Evolutionary conservation across 1,140 invertebrate species (phyloP), one percentile per base, ranked within the genome.

Genomic region (Sycophila sp.): DNA sequence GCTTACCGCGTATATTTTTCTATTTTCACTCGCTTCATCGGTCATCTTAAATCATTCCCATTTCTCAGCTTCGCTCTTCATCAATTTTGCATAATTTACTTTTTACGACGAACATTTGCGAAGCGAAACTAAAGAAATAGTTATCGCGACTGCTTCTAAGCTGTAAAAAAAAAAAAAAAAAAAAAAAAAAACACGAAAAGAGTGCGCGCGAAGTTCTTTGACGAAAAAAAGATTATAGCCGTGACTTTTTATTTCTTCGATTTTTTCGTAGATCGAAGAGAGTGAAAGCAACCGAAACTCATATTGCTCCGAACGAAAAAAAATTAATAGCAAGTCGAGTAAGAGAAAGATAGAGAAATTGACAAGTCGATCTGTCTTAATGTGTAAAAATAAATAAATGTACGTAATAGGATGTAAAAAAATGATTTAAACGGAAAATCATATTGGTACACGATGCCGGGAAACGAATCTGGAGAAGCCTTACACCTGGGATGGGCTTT

Each of bases 401-500:
- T 72, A 68, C 64, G 69, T 71, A 59, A 38, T 67, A 67, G 47
- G 30, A 64, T 24, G 42, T n/a, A 38, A 55, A 26, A 45, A 34
- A 51, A 17, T 30, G 6, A 42, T 8, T 13, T n/a, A 47, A 62
- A n/a, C n/a, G 24, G 7, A 38, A 38, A 59, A 53, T 22, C n/a
- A 47, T 78, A 76, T 78, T 65, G 19, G 42, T 24, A 13, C 38
- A 22, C 75, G 77, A 81, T 83, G 81, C 80, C 75, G 78, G 82
- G 81, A 76, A 4, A 22, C 17, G n/a, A 84, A 78, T 84, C 22
- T 79, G 81, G 80, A 69, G 77, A 80, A 74, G 76, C 78, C 82
- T 84, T 80, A 79, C 78, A 65, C 22, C 68, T 75, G 77, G 80
- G 78, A 82, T 47, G 81, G 75, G 78, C 68, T 78, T 79, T 81